Evolutionary conservation across 2,797 vertebrate genomes (phyloP).

Genomic region (Pelodytes ibericus): DNA sequence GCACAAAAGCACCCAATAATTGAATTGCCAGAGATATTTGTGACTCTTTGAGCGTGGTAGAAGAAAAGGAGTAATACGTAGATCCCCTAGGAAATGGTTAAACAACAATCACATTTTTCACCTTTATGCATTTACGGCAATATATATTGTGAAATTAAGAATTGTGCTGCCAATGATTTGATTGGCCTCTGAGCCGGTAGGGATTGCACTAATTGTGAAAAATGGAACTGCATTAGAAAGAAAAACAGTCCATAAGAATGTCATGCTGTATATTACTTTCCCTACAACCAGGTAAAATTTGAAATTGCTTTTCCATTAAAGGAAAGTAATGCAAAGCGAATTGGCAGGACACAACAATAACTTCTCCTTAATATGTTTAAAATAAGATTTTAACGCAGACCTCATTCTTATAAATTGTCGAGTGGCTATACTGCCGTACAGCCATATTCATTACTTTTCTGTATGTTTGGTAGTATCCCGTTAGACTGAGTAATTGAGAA

Average conservation of each 20-base stretch:
- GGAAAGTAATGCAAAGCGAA: constrained; percentile 20
- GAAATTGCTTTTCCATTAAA: constrained; percentile 12
- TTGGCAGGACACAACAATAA: neutral
- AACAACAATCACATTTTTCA: too few relatives aligned
- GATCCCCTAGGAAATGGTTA: too few relatives aligned
- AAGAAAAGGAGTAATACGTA: too few relatives aligned
- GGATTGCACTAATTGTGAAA: constrained; percentile 23
- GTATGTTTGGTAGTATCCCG: too few relatives aligned
- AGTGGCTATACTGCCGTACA: neutral
- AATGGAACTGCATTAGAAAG: constrained; percentile 15
- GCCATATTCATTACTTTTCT: too few relatives aligned
- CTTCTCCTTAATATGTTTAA: constrained; percentile 12
- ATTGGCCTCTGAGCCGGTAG: constrained; percentile 11
- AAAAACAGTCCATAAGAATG: constrained; percentile 6
- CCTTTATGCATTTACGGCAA: too few relatives aligned
- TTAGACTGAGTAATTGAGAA: too few relatives aligned
- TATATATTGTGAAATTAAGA: constrained; percentile 25
- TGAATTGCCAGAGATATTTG: too few relatives aligned
- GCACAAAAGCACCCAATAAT: too few relatives aligned
- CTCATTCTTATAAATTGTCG: neutral
- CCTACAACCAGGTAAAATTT: constrained; percentile 7
- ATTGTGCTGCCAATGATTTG: constrained; percentile 18
- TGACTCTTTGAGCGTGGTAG: too few relatives aligned
- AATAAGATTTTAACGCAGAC: neutral
- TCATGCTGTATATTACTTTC: neutral